A percentile compares a stretch with the other conserved stretches of the same genome.
These are phyloP conservation scores for Macroramphosus scolopax DNA, from an alignment of 2,797 vertebrate species.

Conservation along the genomic window DNA sequence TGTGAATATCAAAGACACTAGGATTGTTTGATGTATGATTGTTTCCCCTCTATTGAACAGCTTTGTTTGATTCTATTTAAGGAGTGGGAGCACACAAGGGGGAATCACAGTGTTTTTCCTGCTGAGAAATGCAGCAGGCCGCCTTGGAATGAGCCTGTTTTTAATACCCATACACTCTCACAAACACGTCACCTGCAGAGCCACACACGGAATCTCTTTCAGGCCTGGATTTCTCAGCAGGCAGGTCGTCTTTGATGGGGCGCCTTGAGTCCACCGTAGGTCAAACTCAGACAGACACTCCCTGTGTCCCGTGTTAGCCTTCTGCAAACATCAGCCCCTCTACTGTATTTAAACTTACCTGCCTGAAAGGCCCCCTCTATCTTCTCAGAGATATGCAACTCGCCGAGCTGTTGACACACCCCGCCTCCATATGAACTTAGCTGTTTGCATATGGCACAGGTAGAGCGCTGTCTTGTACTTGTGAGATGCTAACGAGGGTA, in stretches of 20 bases:
- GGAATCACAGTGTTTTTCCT: too few relatives aligned
- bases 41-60: too few relatives aligned
- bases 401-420: constrained; percentile 13
- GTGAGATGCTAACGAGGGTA: constrained; percentile 1
- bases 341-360: constrained; percentile 35
- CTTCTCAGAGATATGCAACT: not conserved
- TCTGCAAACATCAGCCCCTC: constrained; percentile 35
- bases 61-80: not conserved
- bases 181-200: constrained; percentile 26
- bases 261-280: constrained; percentile 37
- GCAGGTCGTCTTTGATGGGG: constrained; percentile 39
- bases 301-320: constrained; percentile 41
- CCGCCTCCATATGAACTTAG: not conserved
- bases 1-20: not conserved
- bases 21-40: not conserved
- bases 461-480: constrained; percentile 13
- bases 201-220: constrained; percentile 20
- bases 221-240: constrained; percentile 32
- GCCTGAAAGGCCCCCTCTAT: constrained; percentile 18
- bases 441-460: constrained; percentile 18
- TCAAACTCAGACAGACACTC: constrained; percentile 38
- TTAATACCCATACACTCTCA: constrained; percentile 7
- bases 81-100: too few relatives aligned
- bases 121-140: too few relatives aligned
- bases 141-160: constrained; percentile 2